These are phyloP conservation scores for Drosophila trichaetosa DNA, from an alignment of 2,888 invertebrate species.

Conservation along the genomic window DNA sequence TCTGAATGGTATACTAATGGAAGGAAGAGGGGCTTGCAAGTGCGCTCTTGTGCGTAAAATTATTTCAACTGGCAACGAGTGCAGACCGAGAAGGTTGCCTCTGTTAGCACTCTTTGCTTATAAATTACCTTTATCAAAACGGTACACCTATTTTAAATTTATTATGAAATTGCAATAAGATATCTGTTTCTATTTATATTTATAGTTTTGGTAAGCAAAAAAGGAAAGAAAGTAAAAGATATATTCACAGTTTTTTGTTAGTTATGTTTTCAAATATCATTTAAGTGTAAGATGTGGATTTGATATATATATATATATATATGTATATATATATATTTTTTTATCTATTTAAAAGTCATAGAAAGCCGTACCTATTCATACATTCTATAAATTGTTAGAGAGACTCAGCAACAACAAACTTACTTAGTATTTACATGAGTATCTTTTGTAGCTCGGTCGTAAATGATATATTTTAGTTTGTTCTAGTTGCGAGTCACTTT, in stretches of 20 bases:
- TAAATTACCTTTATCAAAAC: constrained; percentile 63
- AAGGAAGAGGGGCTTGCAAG: constrained; percentile 3
- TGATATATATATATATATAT: too few relatives aligned
- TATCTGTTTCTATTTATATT: constrained; percentile 22
- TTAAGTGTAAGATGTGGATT: neutral
- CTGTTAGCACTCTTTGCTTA: constrained; percentile 40
- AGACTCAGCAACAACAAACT: neutral
- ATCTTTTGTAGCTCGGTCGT: neutral
- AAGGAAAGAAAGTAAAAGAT: constrained; percentile 9
- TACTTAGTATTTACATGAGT: neutral
- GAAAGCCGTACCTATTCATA: neutral
- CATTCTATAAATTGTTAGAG: neutral
- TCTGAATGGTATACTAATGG: constrained; percentile 26
- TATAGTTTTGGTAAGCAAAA: constrained; percentile 12
- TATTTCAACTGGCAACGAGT: constrained; percentile 52
- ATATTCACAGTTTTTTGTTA: constrained; percentile 11
- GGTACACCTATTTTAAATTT: constrained; percentile 56
- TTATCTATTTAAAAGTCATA: neutral
- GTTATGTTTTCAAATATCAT: constrained; percentile 22
- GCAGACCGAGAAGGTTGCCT: constrained; percentile 24
- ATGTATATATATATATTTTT: too few relatives aligned
- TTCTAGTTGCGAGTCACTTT: neutral
- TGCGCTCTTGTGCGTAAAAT: constrained; percentile 69
- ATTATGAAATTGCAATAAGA: constrained; percentile 59
- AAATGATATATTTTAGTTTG: neutral